phyloP scores from a whole-genome alignment of 2,888 invertebrate species.

The Eupithecia centaureata region DNA sequence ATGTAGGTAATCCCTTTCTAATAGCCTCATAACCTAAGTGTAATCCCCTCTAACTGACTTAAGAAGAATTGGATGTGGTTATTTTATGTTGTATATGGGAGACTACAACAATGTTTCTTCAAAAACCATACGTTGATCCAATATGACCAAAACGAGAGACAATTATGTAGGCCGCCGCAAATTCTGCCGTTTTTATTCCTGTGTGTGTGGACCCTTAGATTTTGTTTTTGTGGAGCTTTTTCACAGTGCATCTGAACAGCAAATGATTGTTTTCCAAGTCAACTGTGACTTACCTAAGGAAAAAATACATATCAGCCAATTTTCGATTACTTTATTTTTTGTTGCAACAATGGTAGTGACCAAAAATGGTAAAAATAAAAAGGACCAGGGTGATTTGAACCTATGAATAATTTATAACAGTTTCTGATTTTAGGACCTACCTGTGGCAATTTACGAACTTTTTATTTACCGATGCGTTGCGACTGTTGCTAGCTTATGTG shows the following conservation, averaged over 20 bases:
- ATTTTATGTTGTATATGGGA: constrained; percentile 40
- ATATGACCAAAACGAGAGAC: constrained; percentile 57
- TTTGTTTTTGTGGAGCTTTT: constrained; percentile 23
- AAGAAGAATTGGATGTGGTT: background rate
- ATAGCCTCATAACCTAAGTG: background rate
- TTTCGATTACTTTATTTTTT: background rate
- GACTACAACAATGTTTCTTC: constrained; percentile 52
- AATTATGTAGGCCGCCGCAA: constrained; percentile 60
- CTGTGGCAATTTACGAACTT: background rate
- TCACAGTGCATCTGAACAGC: constrained; percentile 10
- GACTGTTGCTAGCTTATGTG: constrained; percentile 8
- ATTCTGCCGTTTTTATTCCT: constrained; percentile 51
- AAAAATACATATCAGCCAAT: background rate
- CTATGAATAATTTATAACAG: constrained; percentile 1
- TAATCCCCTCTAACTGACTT: background rate
- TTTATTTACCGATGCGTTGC: background rate
- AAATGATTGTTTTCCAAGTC: constrained; percentile 5
- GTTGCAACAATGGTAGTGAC: background rate
- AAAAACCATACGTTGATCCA: constrained; percentile 53
- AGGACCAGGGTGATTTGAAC: background rate
- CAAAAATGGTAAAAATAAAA: background rate
- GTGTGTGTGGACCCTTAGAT: constrained; percentile 37
- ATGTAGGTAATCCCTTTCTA: background rate
- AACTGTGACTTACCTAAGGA: background rate
- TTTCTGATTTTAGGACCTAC: background rate